Percentiles rank a stretch among this genome's conserved stretches.
These are phyloP conservation scores for Petrophora chlorosata DNA, from an alignment of 2,888 invertebrate species.

Conservation along the genomic window DNA sequence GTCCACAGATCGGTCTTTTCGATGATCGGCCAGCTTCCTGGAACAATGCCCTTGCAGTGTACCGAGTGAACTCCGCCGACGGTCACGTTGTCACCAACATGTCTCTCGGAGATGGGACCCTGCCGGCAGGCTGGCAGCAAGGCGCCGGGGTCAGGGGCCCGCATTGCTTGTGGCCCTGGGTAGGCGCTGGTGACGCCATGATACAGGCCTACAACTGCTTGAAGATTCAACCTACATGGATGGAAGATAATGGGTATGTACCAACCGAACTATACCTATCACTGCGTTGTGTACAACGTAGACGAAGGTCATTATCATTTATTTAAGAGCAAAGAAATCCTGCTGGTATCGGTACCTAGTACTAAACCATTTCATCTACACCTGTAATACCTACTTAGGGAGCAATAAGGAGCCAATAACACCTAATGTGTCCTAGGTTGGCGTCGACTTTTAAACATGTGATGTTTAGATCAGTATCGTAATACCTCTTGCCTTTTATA, in stretches of 20 bases:
- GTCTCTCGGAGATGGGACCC: conserved; percentile 78
- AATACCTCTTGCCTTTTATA: too few relatives aligned
- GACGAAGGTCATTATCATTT: too few relatives aligned
- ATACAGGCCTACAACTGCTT: conserved; percentile 88
- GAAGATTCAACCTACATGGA: conserved; percentile 93
- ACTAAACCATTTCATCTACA: too few relatives aligned
- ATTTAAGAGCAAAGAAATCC: too few relatives aligned
- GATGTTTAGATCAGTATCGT: too few relatives aligned
- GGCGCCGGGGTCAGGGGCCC: conserved; percentile 68
- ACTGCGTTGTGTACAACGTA: too few relatives aligned
- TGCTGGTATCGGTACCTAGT: too few relatives aligned
- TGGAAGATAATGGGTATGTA: conserved; percentile 85
- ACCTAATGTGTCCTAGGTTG: too few relatives aligned
- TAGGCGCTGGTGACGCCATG: conserved; percentile 85
- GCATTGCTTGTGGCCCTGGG: conserved; percentile 88
- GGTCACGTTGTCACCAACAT: conserved; percentile 80
- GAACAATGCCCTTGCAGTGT: conserved; percentile 66
- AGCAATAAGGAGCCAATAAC: too few relatives aligned
- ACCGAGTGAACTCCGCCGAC: conserved; percentile 56
- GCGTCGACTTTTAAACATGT: too few relatives aligned
- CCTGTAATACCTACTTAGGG: too few relatives aligned
- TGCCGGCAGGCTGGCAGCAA: conserved; percentile 85
- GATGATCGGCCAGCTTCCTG: conserved; percentile 63
- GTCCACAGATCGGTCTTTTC: conserved; percentile 71
- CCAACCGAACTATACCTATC: too few relatives aligned